These are phyloP conservation scores for Eidolon dupreanum DNA, from an alignment of 2,797 vertebrate species.

Conservation along the genomic window DNA sequence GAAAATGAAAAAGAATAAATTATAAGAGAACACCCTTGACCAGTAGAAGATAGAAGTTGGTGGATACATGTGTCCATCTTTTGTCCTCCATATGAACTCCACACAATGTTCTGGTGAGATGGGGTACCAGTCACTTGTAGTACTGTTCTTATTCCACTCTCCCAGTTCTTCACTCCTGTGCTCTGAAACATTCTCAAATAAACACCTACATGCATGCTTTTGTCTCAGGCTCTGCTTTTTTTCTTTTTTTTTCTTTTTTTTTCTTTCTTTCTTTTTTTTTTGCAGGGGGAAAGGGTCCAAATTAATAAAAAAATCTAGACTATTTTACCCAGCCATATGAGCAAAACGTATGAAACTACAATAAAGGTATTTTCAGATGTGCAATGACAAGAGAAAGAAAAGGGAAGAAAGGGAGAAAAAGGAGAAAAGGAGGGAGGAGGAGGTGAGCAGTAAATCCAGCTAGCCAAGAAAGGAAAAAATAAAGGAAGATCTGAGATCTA, in stretches of 20 bases:
- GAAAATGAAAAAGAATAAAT: neutral
- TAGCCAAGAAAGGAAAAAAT: neutral
- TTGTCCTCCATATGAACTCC: neutral
- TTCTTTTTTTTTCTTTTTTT: neutral
- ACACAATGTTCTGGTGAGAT: neutral
- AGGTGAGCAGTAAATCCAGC: neutral
- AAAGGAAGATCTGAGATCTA: neutral
- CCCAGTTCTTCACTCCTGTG: neutral
- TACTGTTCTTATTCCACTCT: neutral
- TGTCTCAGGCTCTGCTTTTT: neutral
- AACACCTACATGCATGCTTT: neutral
- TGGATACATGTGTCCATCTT: neutral
- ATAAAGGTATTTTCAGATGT: neutral
- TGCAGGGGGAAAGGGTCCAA: neutral
- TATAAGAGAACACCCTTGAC: neutral
- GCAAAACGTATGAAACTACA: neutral
- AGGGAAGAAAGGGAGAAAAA: no score
- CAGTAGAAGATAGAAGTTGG: neutral
- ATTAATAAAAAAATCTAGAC: neutral
- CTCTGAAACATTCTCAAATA: neutral
- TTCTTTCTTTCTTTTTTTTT: no score
- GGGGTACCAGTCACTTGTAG: neutral
- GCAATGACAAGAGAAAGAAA: neutral
- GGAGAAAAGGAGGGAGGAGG: accelerated
- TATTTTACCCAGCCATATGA: neutral